Evolutionary conservation across 1,140 invertebrate genomes (phyloP), one percentile per base, ranked within the genome.

Genomic region (Bombus picipes): DNA sequence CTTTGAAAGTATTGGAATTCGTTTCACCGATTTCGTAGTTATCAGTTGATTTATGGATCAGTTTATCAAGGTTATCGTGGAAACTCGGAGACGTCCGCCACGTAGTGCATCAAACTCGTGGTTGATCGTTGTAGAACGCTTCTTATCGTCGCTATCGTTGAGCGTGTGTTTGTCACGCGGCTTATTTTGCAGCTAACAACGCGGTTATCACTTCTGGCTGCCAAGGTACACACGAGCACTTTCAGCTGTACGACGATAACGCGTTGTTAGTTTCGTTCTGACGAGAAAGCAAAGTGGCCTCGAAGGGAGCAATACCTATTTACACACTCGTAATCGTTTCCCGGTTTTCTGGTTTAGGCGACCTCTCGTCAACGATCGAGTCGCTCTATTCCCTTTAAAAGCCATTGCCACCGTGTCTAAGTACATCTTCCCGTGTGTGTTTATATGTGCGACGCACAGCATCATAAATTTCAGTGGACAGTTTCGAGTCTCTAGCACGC

Each of bases 91-190:
- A 74, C n/a, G 28, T 34, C 66, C 66, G 41, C 37, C 47, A 12
- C 74, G 47, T 62, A 62, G 66, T 81, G n/a, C 9, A 5, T 34
- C 77, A 41, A n/a, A 66, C 28, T 43, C 47, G 65, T n/a, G 28
- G 59, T 34, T 71, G 5, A 41, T 70, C 25, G 18, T 41, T 34
- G 41, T 32, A 53, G 32, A 80, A 88, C 53, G 28, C 65, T 47
- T 82, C 47, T 87, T 87, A 89, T 87, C 84, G 62, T 72, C 28
- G 57, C 15, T 87, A 59, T 84, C 68, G 70, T 72, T 41, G 76
- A 6, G 57, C 71, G 65, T 65, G 68, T 81, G 57, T 86, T 88
- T 83, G 65, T 25, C 43, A 28, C 57, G 25, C 70, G 62, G 22
- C 43, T 70, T 79, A 84, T 74, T 89, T 85, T 59, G 76, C 47